These are phyloP conservation scores for Channa maculata DNA, from an alignment of 2,113 vertebrate genomes.

Conservation along the genomic window DNA sequence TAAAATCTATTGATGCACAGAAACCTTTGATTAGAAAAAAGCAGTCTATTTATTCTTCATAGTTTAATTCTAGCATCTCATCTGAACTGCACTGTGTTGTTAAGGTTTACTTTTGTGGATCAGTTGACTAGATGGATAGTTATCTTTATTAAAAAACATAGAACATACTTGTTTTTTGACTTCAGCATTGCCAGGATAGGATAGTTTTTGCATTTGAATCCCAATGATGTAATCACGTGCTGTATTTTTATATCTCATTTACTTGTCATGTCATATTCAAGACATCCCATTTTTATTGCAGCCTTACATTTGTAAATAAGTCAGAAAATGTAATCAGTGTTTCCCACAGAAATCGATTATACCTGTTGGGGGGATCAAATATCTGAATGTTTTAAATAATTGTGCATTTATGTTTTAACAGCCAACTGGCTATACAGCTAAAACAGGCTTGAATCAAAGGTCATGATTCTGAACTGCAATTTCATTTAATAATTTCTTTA, in stretches of 20 bases:
- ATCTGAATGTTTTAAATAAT: no score
- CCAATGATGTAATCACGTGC: neutral
- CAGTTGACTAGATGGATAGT: neutral
- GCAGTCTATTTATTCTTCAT: neutral
- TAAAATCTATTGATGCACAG: slow-evolving; percentile 1
- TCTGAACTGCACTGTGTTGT: neutral
- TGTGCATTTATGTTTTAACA: no score
- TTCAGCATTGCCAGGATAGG: neutral
- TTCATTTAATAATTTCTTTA: no score
- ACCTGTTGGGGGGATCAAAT: no score
- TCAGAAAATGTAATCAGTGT: neutral
- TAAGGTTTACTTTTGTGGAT: neutral
- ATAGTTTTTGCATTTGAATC: slow-evolving; percentile 28
- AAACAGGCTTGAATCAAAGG: no score
- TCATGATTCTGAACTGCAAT: no score
- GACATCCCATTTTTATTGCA: no score
- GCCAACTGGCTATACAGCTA: no score
- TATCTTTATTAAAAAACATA: neutral
- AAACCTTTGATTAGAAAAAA: neutral
- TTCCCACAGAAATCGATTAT: no score
- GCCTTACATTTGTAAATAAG: neutral
- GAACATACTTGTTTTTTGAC: neutral
- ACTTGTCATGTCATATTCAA: no score
- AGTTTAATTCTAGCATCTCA: neutral
- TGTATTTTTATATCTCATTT: neutral